Percentiles rank a stretch among this genome's conserved stretches.
These are phyloP conservation scores for Cheilosia urbana DNA, from an alignment of 2,888 invertebrate genomes.

Conservation along the genomic window DNA sequence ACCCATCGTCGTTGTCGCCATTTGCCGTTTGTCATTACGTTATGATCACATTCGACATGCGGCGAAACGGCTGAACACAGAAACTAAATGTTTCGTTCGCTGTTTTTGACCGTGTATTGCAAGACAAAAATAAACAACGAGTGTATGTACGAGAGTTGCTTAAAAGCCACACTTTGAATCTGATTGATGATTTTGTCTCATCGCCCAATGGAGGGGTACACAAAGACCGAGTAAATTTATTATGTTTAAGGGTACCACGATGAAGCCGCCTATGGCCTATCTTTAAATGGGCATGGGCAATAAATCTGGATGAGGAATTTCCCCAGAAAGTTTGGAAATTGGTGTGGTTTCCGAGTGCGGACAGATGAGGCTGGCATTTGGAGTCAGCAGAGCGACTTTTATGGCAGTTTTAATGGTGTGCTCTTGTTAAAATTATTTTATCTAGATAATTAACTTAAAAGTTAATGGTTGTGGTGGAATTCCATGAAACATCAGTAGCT, in stretches of 20 bases:
- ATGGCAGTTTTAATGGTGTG: constrained; percentile 29
- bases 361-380: background rate
- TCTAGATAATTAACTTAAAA: constrained; percentile 26
- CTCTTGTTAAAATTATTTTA: constrained; percentile 29
- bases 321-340: background rate
- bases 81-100: constrained; percentile 5
- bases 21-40: constrained; percentile 44
- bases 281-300: no score
- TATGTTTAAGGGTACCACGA: constrained; percentile 8
- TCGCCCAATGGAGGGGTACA: background rate
- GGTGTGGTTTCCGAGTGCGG: background rate
- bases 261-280: background rate
- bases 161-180: constrained; percentile 43
- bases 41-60: constrained; percentile 35
- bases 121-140: constrained; percentile 31
- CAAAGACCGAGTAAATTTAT: background rate
- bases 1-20: constrained; percentile 1
- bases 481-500: constrained; percentile 39
- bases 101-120: constrained; percentile 37
- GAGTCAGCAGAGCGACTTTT: constrained; percentile 7
- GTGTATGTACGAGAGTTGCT: constrained; percentile 20
- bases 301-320: constrained; percentile 22
- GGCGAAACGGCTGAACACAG: background rate
- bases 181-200: constrained; percentile 7
- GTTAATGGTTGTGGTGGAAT: constrained; percentile 33